Evolutionary conservation across 2,113 vertebrate species (phyloP), one percentile per base, ranked within the genome.

Genomic region (Pteropus alecto): DNA sequence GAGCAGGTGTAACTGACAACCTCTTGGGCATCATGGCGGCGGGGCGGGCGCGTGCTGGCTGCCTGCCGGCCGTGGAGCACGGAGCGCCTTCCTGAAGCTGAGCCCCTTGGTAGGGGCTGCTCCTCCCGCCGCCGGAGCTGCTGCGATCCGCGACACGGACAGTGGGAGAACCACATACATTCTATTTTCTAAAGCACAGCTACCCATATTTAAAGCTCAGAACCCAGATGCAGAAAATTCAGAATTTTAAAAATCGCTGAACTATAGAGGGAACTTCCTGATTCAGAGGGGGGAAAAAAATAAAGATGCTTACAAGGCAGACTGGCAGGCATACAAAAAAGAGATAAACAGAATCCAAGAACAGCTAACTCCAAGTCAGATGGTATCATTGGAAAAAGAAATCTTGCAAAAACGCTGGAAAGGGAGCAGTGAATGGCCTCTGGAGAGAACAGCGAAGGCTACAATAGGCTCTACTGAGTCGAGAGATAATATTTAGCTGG

Each of bases 241-340:
- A 16, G 99, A 99, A 24, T 98, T 46, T 99, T 93, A 97, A 99
- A 97, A 96, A 87, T 99, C 3, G 99, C 99, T 15, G 94, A 96
- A 51, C 97, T 98, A 14, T 99, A 99, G 99, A 99, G 95, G 93
- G 97, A 86, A 4, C 91, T 99, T 93, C 98, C 98, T 51, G 97
- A 98, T 4, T 98, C 99, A 24, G 98, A 99, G 92, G 99, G 99
- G 99, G 99, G 99, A 97, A 98, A 98, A 98, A 38, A 16, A 98
- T 98, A 0, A 99, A 98, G 98, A 99, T 26, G 99, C 98, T 12
- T 98, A 86, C 33, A 94, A 89, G 71, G 94, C 13, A 68, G 99
- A 98, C 3, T 98, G 90, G 96, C 68, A 98, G 84, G 96, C 93
- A 35, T 99, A 99, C 0, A 98, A 97, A 94, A 76, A 98, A 67